Percentiles rank a stretch among this genome's conserved stretches.
Conservation (phyloP, 1,140 invertebrate species). For the Drosophila arizonae region DNA sequence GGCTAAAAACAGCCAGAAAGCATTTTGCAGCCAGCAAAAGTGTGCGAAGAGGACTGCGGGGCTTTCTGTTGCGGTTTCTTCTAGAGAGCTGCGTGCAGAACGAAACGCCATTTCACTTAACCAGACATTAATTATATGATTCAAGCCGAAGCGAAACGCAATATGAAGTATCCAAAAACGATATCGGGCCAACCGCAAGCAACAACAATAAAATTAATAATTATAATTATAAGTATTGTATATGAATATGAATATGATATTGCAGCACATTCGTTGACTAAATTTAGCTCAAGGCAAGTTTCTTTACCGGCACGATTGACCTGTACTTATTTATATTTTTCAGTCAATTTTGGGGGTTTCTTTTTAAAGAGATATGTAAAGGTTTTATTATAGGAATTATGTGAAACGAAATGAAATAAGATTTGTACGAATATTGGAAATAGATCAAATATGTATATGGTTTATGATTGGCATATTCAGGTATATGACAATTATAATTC, state of each 20-base stretch:
- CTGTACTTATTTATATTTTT: constrained; percentile 26
- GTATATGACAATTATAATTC: too few species aligned
- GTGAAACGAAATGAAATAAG: too few species aligned
- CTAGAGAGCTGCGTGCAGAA: constrained; percentile 40
- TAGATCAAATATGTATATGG: too few species aligned
- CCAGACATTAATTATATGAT: constrained; percentile 76
- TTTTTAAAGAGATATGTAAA: too few species aligned
- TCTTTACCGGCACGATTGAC: constrained; percentile 22
- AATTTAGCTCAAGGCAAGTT: constrained; percentile 68
- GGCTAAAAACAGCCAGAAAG: constrained; percentile 1
- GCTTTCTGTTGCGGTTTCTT: not conserved
- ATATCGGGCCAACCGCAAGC: constrained; percentile 12
- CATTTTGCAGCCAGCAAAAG: not conserved
- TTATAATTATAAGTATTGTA: constrained; percentile 61
- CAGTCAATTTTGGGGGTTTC: not conserved
- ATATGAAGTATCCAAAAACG: constrained; percentile 1
- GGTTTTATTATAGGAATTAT: not conserved
- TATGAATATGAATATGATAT: constrained; percentile 17
- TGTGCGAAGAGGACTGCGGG: not conserved
- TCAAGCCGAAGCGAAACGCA: constrained; percentile 36
- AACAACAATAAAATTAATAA: constrained; percentile 38
- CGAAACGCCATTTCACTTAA: constrained; percentile 73
- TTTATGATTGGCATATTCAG: too few species aligned
- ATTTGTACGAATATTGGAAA: too few species aligned
- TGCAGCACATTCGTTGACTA: constrained; percentile 50